Evolutionary conservation across 2,113 vertebrate genomes (phyloP).

Genomic region (Leptocoma aspasia): DNA sequence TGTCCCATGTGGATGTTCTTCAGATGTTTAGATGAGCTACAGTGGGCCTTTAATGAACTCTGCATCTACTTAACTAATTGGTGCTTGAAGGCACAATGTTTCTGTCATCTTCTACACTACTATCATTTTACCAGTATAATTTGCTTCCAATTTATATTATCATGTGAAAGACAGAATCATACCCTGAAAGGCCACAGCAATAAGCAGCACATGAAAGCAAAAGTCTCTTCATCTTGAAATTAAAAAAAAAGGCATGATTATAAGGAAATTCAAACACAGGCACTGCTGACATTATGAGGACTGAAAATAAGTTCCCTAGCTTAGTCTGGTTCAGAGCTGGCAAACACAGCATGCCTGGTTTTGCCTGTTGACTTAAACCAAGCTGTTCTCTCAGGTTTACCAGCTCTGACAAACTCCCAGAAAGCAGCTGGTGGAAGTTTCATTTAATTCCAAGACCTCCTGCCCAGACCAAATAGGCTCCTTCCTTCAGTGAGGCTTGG

Average conservation of each 20-base stretch:
- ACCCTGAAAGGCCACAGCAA: neutral
- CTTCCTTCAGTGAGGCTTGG: neutral
- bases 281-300: neutral
- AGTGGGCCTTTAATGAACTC: neutral
- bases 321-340: neutral
- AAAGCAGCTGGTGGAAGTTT: neutral
- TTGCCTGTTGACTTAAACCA: neutral
- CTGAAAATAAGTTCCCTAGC: neutral
- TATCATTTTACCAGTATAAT: neutral
- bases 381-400: neutral
- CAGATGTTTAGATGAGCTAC: neutral
- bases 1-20: neutral
- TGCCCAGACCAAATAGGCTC: neutral
- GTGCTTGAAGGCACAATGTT: neutral
- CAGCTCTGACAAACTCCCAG: neutral
- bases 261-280: neutral
- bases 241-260: neutral
- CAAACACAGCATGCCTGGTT: neutral
- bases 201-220: neutral
- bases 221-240: neutral
- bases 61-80: neutral
- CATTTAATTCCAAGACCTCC: neutral
- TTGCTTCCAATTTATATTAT: neutral
- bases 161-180: neutral
- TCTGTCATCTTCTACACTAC: neutral